phyloP scores from a whole-genome alignment of 2,888 invertebrate species.

The Petrophora chlorosata region DNA sequence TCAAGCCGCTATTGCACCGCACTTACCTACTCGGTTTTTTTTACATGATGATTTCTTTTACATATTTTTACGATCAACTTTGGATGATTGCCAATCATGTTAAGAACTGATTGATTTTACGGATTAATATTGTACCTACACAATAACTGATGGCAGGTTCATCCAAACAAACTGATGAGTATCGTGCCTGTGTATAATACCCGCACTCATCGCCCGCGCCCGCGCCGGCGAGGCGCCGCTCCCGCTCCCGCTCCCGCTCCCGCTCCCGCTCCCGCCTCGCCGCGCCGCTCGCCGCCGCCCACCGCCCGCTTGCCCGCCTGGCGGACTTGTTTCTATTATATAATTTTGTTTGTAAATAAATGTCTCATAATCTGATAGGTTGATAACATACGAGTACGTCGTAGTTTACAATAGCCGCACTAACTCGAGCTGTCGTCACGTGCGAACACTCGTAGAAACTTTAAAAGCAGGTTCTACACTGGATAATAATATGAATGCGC shows the following conservation, averaged over 20 bases:
- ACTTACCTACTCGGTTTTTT: not conserved
- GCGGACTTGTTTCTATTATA: conserved; percentile 11
- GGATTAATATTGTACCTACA: conserved; percentile 37
- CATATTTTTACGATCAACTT: conserved; percentile 48
- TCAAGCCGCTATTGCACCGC: not conserved
- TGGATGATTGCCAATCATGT: conserved; percentile 52
- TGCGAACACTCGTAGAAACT: too few species aligned
- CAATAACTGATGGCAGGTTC: conserved; percentile 12
- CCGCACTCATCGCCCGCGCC: not conserved
- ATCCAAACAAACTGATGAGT: conserved; percentile 4
- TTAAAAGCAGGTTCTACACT: too few species aligned
- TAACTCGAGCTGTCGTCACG: too few species aligned
- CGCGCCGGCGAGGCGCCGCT: not conserved
- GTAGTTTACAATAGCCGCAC: too few species aligned
- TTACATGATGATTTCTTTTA: conserved; percentile 26
- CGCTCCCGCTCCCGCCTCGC: not conserved
- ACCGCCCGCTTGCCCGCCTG: not conserved
- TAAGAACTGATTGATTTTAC: conserved; percentile 64
- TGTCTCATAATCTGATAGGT: conserved; percentile 1
- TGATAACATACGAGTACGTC: conserved; percentile 11
- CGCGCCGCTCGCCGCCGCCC: too few species aligned
- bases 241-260: not conserved
- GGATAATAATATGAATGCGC: too few species aligned
- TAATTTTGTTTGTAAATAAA: conserved; percentile 20
- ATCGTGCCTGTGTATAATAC: not conserved